A percentile compares a stretch with the other conserved stretches of the same genome.
These are phyloP conservation scores for Numenius phaeopus DNA, from an alignment of 2,797 vertebrate genomes.

Conservation along the genomic window DNA sequence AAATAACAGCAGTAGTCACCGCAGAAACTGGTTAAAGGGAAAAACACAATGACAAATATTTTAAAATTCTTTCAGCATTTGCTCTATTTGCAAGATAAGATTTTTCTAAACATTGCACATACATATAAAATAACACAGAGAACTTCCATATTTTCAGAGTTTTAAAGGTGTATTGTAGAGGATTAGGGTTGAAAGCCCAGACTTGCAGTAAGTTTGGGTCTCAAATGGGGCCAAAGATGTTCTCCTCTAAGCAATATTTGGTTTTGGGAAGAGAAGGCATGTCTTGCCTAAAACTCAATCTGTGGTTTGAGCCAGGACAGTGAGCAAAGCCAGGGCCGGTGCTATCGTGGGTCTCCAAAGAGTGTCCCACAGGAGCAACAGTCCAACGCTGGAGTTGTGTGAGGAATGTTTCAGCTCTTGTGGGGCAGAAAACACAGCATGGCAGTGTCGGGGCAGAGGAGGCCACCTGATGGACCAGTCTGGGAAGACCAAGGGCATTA, in stretches of 20 bases:
- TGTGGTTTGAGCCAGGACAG: not conserved
- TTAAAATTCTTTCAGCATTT: not conserved
- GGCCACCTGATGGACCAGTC: too few species aligned
- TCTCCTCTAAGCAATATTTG: not conserved
- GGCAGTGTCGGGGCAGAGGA: not conserved
- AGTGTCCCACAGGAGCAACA: fast-evolving
- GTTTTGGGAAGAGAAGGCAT: not conserved
- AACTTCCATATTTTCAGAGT: not conserved
- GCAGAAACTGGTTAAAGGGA: not conserved
- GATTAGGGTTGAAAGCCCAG: not conserved
- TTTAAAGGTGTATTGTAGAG: not conserved
- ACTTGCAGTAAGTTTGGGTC: not conserved
- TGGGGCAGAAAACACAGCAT: not conserved
- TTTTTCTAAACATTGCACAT: not conserved
- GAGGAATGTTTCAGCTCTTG: fast-evolving
- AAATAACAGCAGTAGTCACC: not conserved
- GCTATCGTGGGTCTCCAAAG: not conserved
- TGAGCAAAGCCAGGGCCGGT: not conserved
- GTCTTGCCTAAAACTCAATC: not conserved
- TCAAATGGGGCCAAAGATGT: not conserved
- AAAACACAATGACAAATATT: not conserved
- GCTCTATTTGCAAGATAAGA: not conserved
- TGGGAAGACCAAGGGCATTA: not conserved
- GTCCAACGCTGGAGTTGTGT: not conserved
- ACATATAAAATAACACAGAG: not conserved